A percentile compares a stretch with the other conserved stretches of the same genome.
Conservation (phyloP, 2,888 invertebrate species). For the Folsomia manolachei region DNA sequence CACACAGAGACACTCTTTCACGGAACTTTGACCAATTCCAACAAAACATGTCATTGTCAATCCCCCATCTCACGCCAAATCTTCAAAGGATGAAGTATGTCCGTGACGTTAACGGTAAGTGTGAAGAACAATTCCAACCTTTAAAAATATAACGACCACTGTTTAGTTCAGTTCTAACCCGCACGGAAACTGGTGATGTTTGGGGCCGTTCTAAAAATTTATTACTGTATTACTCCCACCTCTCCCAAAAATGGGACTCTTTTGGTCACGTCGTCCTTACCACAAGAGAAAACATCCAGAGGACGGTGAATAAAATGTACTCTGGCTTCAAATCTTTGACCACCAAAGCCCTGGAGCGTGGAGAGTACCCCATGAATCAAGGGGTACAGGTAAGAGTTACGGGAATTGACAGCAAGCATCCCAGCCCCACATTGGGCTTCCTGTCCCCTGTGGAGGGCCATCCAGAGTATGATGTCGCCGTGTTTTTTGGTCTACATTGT, state of each 20-base stretch:
- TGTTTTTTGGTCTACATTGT: background rate
- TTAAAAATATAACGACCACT: background rate
- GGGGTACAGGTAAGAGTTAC: background rate
- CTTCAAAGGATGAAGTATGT: background rate
- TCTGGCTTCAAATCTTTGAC: background rate
- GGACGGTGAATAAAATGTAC: background rate
- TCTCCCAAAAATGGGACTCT: background rate
- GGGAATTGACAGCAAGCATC: background rate
- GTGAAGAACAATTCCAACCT: background rate
- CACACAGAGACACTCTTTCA: background rate
- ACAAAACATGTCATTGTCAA: background rate
- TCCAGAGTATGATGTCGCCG: background rate
- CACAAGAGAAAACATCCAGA: background rate
- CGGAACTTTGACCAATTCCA: background rate
- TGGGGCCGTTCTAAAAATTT: background rate
- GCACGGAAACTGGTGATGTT: background rate
- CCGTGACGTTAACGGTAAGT: background rate
- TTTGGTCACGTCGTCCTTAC: background rate
- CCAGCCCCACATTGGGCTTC: background rate
- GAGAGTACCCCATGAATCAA: background rate
- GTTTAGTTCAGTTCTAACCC: background rate
- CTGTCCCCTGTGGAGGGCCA: background rate
- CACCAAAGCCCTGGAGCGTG: background rate
- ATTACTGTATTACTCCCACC: background rate
- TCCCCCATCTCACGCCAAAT: background rate